Evolutionary conservation across 2,888 invertebrate genomes (phyloP), one percentile per base, ranked within the genome.

Genomic region (Anorthoa munda): DNA sequence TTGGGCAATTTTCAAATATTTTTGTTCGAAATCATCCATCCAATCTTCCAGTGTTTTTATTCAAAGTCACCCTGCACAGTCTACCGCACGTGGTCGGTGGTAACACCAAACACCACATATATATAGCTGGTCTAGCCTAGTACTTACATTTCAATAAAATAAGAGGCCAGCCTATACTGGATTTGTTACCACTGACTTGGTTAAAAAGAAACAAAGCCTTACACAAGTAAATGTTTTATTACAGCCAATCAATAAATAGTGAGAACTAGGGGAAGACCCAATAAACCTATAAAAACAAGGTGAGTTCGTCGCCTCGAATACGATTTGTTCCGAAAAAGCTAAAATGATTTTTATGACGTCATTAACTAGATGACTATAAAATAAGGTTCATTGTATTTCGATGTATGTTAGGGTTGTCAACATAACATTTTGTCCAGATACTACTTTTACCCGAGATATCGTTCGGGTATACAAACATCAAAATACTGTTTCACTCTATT

Each of bases 281-380:
- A 79, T 72, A 77, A 76, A 72, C 69, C 17, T 55, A 73, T 69
- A 79, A 84, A 78, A 84, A 71, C 50, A 85, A 82, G 73, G 71
- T 61, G 48, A 72, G 72, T 71, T 78, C 68, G 70, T 75, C 76
- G 77, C 64, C 66, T 75, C 55, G 66, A 76, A 72, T 67, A 66
- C 66, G 74, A 80, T 86, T 85, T 86, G 83, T 83, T 81, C 81
- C 64, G 67, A 68, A 78, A 75, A 81, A 78, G 79, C 80, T 81
- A 76, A 89, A 82, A 81, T 83, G 75, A 81, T 77, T 86, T 90
- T 90, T 89, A 91, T 83, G 81, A 81, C 66, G 68, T 75, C 83
- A 84, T 88, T 88, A 90, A 90, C 75, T 70, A 67, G 74, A 71
- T 81, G 81, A 73, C 69, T 65, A 85, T 73, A 80, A 83, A 86